Percentiles rank a stretch among this genome's conserved stretches.
Evolutionary conservation across 2,113 vertebrate genomes (phyloP).

Genomic region (Chloropsis hardwickii): DNA sequence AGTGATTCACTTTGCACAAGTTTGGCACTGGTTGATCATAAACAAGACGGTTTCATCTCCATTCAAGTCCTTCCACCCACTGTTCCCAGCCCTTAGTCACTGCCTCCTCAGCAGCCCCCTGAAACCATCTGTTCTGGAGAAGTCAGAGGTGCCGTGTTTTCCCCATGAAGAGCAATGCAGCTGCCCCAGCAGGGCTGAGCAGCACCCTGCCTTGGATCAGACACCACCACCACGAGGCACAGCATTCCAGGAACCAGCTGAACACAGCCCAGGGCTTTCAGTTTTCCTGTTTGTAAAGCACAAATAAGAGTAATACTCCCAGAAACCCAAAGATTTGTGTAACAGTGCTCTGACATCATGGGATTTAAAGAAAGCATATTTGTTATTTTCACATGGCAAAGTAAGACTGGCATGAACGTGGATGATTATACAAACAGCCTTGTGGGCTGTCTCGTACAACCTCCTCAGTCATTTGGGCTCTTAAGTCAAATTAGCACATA

Average conservation of each 20-base stretch:
- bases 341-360: not conserved
- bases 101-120: constrained; percentile 20
- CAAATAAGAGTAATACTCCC: not conserved
- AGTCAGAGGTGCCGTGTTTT: constrained; percentile 47
- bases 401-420: not conserved
- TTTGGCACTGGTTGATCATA: not conserved
- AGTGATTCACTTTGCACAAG: not conserved
- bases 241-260: not conserved
- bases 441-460: not conserved
- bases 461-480: not conserved
- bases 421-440: not conserved
- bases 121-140: constrained; percentile 37
- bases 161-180: not conserved
- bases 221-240: not conserved
- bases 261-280: not conserved
- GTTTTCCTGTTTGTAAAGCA: not conserved
- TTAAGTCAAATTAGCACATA: not conserved
- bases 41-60: not conserved
- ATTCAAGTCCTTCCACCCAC: constrained; percentile 24
- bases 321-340: not conserved
- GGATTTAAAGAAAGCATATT: not conserved
- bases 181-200: not conserved
- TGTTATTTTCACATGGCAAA: not conserved
- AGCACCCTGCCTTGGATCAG: not conserved
- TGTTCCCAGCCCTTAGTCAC: constrained; percentile 11